Conservation (phyloP, 1,140 invertebrate genomes). For the Teleopsis dalmanni region DNA sequence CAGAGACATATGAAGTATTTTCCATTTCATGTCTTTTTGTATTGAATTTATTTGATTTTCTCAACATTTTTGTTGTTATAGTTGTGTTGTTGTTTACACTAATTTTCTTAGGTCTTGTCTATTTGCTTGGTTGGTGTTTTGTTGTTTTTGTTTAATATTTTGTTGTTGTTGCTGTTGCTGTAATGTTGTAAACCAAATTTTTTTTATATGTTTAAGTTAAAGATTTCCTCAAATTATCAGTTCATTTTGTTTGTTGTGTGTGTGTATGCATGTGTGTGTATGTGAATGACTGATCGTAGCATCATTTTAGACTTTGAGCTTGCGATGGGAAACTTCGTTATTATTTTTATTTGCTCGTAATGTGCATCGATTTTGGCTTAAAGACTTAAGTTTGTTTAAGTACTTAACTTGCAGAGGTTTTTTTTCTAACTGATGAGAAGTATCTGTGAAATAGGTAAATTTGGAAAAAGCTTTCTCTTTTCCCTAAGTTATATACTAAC, state of each 20-base stretch:
- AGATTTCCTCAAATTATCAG: not conserved
- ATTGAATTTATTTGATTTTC: not conserved
- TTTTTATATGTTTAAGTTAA: not conserved
- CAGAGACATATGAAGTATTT: not conserved
- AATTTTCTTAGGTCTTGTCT: no score
- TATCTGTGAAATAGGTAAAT: no score
- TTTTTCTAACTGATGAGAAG: no score
- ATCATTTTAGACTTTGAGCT: not conserved
- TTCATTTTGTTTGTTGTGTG: not conserved
- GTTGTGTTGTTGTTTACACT: no score
- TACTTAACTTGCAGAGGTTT: no score
- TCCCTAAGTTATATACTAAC: no score
- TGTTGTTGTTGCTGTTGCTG: not conserved
- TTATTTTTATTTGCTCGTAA: no score
- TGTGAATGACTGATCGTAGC: not conserved
- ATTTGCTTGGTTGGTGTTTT: no score
- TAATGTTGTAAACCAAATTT: not conserved
- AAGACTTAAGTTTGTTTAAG: no score
- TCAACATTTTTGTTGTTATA: not conserved
- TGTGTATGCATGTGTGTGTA: not conserved
- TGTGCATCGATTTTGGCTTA: no score
- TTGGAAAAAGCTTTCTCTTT: no score
- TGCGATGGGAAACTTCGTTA: constrained; percentile 3
- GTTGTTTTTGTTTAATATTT: not conserved
- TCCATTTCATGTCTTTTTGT: not conserved